Evolutionary conservation across 2,113 vertebrate species (phyloP), one percentile per base, ranked within the genome.

Genomic region (Raja brachyura): DNA sequence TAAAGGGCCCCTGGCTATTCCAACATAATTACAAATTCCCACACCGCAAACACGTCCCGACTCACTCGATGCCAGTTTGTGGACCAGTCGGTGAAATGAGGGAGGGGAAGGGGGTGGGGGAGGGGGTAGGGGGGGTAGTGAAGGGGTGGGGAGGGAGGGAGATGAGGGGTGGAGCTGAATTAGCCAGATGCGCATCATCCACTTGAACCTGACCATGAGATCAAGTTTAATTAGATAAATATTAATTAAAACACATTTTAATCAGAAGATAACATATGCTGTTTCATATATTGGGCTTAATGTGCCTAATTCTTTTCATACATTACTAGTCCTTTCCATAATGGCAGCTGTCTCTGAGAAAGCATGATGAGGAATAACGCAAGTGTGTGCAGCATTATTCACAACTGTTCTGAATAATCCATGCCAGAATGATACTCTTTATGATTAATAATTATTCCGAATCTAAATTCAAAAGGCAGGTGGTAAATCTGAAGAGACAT

Each of bases 1-100:
- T 85, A 85, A 25, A 25, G 48, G 81, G 81, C 48, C 48, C 81
- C 39, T 25, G 18, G 22, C 54, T 73, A 11, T 73, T 73, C 66
- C 33, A 48, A 39, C 33, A 74, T 74, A 54, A 70, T 92, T 54
- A 92, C 18, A 92, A 92, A 73, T 92, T 92, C 33, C 90, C 66
- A 73, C 90, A 73, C 66, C 20, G 73, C 90, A 92, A 74, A 22
- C 28, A 39, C n/a, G 59, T 66, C n/a, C 28, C 59, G 31, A 16
- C 28, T 68, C 86, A 22, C 86, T 48, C 7, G 18, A 48, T 54
- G 9, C 16, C 6, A 90, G 16, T 28, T 92, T 92, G 90, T 73
- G 5, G 39, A 73, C 28, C 48, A 7, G 90, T 79, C 39, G 28
- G 31, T 48, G 5, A 73, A 20, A 73, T 20, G 70, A 20, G 70